A percentile compares a stretch with the other conserved stretches of the same genome.
phyloP scores from a whole-genome alignment of 2,888 invertebrate species.

The Carabus problematicus region DNA sequence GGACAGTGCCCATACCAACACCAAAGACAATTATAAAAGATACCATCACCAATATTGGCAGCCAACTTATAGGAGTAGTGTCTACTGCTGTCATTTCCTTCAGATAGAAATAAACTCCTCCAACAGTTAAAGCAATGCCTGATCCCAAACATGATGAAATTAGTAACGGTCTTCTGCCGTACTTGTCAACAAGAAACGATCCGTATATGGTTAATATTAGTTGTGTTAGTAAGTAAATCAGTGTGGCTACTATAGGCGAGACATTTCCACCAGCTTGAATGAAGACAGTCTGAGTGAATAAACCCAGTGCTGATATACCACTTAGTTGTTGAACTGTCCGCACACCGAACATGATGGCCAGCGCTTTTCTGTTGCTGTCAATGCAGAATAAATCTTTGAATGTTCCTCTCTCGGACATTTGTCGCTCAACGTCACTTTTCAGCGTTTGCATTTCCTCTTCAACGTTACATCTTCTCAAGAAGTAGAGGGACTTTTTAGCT shows the following conservation, averaged over 20 bases:
- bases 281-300: slow-evolving; percentile 54
- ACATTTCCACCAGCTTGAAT: slow-evolving; percentile 52
- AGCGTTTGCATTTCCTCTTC: slow-evolving; percentile 50
- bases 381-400: slow-evolving; percentile 64
- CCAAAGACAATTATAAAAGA: slow-evolving; percentile 47
- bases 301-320: slow-evolving; percentile 50
- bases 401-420: slow-evolving; percentile 57
- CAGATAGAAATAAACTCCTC: slow-evolving; percentile 52
- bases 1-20: slow-evolving; percentile 49
- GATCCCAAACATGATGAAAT: slow-evolving; percentile 61
- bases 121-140: slow-evolving; percentile 38
- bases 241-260: slow-evolving; percentile 55
- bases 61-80: slow-evolving; percentile 45
- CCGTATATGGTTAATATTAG: slow-evolving; percentile 52
- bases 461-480: slow-evolving; percentile 49
- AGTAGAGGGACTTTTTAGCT: slow-evolving; percentile 48
- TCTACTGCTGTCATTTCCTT: slow-evolving; percentile 47
- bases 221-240: slow-evolving; percentile 59
- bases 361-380: slow-evolving; percentile 66
- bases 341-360: slow-evolving; percentile 66
- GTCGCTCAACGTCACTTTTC: slow-evolving; percentile 50
- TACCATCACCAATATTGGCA: slow-evolving; percentile 49
- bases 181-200: slow-evolving; percentile 53
- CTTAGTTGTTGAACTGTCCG: slow-evolving; percentile 52
- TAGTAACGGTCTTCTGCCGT: slow-evolving; percentile 59